phyloP scores from a whole-genome alignment of 2,888 invertebrate genomes.

The Eutolmus rufibarbis region DNA sequence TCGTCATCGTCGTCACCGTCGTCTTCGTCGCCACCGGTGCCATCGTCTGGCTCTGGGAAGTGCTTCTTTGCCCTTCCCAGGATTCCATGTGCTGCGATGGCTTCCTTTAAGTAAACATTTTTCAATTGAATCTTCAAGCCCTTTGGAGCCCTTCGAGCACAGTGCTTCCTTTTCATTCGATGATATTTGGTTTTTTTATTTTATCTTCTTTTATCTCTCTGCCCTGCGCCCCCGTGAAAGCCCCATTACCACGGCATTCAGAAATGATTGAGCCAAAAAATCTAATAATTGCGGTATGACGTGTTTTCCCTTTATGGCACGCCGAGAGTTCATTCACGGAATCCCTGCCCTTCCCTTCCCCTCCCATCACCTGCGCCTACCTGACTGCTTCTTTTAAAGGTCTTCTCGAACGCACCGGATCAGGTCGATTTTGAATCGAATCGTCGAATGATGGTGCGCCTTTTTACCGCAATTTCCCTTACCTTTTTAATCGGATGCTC shows the following conservation, averaged over 20 bases:
- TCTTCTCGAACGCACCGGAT: neutral
- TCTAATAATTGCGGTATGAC: slow-evolving; percentile 15
- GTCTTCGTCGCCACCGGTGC: neutral
- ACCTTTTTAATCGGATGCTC: neutral
- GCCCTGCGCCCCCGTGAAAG: neutral
- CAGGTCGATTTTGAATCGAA: neutral
- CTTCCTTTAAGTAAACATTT: neutral
- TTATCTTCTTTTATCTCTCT: neutral
- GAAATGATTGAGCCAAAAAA: slow-evolving; percentile 7
- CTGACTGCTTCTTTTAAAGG: neutral
- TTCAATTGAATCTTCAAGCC: neutral
- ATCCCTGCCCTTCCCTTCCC: neutral
- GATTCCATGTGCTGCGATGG: neutral
- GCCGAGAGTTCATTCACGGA: neutral
- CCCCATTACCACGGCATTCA: slow-evolving; percentile 8
- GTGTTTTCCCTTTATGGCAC: neutral
- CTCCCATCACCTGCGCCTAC: neutral
- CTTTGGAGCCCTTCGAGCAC: neutral
- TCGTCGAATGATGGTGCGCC: neutral
- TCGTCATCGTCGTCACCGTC: neutral
- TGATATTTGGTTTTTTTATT: neutral
- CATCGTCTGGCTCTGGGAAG: neutral
- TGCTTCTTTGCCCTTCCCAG: neutral
- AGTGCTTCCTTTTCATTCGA: neutral
- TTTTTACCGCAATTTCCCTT: neutral